Conservation (phyloP, 2,113 vertebrate species). For the Microcebus lehilahytsara region DNA sequence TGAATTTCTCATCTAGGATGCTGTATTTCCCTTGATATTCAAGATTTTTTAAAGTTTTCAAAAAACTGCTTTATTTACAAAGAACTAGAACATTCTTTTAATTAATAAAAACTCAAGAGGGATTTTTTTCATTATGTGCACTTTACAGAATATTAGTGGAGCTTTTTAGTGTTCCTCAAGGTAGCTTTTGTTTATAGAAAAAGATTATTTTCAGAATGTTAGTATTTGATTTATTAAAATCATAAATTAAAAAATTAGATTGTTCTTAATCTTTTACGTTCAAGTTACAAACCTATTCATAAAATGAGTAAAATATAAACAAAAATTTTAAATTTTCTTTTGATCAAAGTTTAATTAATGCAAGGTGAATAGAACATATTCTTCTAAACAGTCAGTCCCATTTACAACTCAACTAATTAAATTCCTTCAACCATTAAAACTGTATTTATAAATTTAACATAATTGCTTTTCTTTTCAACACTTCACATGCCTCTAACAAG, state of each 20-base stretch:
- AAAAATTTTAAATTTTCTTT: slow-evolving; percentile 23
- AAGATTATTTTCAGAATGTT: neutral
- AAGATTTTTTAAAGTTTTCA: neutral
- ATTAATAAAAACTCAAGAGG: neutral
- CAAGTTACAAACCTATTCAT: slow-evolving; percentile 24
- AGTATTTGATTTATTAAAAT: slow-evolving; percentile 51
- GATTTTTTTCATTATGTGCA: neutral
- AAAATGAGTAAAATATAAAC: slow-evolving; percentile 26
- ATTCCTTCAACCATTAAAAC: slow-evolving; percentile 47
- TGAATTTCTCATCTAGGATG: neutral
- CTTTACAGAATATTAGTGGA: neutral
- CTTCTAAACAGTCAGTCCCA: neutral
- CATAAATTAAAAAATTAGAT: neutral
- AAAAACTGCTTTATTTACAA: neutral
- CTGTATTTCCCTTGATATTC: neutral
- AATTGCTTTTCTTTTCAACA: slow-evolving; percentile 57
- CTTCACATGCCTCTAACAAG: slow-evolving; percentile 4
- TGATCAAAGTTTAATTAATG: slow-evolving; percentile 39
- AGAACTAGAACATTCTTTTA: neutral
- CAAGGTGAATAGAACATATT: neutral
- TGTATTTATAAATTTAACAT: slow-evolving; percentile 44
- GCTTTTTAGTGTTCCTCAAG: neutral
- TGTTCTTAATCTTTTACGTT: slow-evolving; percentile 46
- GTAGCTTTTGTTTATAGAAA: neutral
- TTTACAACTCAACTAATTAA: slow-evolving; percentile 47